Conservation (phyloP, 2,888 invertebrate species). For the Microctonus aethiopoides region DNA sequence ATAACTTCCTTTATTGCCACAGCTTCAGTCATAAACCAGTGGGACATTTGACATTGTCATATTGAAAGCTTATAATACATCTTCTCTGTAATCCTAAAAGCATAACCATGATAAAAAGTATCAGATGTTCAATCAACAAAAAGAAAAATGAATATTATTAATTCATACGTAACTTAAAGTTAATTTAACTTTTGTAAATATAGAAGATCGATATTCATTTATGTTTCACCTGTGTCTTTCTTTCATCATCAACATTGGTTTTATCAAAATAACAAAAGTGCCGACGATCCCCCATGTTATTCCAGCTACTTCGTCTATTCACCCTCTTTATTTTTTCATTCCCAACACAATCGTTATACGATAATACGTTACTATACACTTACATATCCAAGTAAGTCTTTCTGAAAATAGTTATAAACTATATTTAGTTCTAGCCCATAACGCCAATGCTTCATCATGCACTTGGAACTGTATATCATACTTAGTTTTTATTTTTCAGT, state of each 20-base stretch:
- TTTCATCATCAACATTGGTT: not conserved
- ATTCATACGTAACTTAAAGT: not conserved
- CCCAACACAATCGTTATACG: not conserved
- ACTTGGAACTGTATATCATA: not conserved
- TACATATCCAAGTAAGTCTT: not conserved
- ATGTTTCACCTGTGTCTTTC: not conserved
- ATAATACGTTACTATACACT: not conserved
- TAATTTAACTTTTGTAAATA: not conserved
- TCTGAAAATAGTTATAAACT: conserved; percentile 11
- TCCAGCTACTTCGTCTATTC: not conserved
- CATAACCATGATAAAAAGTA: not conserved
- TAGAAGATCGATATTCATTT: not conserved
- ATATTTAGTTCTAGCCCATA: not conserved
- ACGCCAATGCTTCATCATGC: not conserved
- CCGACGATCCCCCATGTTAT: not conserved
- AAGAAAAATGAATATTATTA: not conserved
- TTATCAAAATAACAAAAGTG: not conserved
- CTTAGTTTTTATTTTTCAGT: too few relatives aligned
- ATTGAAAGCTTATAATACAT: not conserved
- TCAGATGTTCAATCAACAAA: not conserved
- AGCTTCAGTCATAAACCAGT: conserved; percentile 21
- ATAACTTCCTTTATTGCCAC: not conserved
- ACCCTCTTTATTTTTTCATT: not conserved
- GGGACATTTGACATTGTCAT: not conserved
- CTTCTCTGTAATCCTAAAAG: not conserved